Evolutionary conservation across 2,888 invertebrate species (phyloP).

Genomic region (Mellilla xanthometata): DNA sequence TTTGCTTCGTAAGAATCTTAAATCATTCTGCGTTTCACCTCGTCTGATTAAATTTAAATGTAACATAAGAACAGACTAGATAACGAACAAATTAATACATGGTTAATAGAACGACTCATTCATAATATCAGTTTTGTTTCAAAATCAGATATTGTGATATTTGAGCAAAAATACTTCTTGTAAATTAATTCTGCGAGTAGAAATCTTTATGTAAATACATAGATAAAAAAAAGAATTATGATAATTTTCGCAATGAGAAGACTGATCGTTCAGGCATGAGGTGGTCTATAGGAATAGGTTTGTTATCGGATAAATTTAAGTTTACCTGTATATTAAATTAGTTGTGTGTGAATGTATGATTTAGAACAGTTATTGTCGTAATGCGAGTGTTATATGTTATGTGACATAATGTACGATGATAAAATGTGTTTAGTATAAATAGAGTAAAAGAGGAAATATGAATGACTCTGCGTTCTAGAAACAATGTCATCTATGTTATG

Average conservation of each 20-base stretch:
- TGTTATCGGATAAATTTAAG: constrained; percentile 67
- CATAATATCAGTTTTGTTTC: background rate
- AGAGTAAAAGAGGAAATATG: no score
- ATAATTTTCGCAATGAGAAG: constrained; percentile 81
- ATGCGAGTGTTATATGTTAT: no score
- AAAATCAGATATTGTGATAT: constrained; percentile 25
- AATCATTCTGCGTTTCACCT: constrained; percentile 1
- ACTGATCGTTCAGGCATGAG: constrained; percentile 78
- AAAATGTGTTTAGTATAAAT: no score
- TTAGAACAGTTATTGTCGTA: constrained; percentile 5
- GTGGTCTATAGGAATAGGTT: constrained; percentile 68
- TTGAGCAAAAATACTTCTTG: constrained; percentile 31
- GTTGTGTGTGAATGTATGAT: constrained; percentile 46
- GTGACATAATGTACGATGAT: no score
- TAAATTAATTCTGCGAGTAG: constrained; percentile 44
- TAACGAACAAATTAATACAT: constrained; percentile 1
- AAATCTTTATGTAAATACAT: constrained; percentile 41
- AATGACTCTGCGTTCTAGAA: no score
- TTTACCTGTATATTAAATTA: constrained; percentile 60
- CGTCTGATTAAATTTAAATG: background rate
- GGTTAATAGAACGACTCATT: background rate
- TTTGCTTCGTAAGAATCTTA: constrained; percentile 38
- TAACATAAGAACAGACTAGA: constrained; percentile 23
- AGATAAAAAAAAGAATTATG: constrained; percentile 56
- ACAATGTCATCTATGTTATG: no score